Percentiles rank a stretch among this genome's conserved stretches.
Conservation (phyloP, 2,888 invertebrate species). For the Eurois occulta region DNA sequence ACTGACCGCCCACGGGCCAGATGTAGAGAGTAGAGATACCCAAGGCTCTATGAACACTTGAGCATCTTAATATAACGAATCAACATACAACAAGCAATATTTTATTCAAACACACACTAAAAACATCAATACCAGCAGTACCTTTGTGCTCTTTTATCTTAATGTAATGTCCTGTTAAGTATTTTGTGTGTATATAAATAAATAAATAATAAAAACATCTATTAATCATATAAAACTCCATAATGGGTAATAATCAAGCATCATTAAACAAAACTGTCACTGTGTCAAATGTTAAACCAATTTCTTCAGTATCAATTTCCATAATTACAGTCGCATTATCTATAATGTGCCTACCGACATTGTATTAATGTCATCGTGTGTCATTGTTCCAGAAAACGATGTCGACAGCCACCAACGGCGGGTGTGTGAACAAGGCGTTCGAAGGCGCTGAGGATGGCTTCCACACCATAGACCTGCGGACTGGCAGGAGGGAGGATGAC, state of each 20-base stretch:
- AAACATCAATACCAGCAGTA: no score
- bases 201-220: background rate
- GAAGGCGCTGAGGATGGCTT: slow-evolving; percentile 86
- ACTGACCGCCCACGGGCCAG: background rate
- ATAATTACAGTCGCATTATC: slow-evolving; percentile 27
- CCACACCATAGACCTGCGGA: slow-evolving; percentile 87
- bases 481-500: slow-evolving; percentile 69
- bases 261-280: background rate
- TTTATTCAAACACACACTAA: background rate
- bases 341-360: background rate
- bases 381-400: slow-evolving; percentile 65
- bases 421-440: slow-evolving; percentile 86
- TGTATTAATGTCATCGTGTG: slow-evolving; percentile 32
- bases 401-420: slow-evolving; percentile 71
- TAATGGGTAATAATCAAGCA: background rate
- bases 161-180: no score
- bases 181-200: no score
- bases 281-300: slow-evolving; percentile 20
- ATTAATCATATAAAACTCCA: background rate
- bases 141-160: no score
- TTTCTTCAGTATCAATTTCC: slow-evolving; percentile 16
- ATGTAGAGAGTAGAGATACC: background rate
- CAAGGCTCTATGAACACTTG: background rate
- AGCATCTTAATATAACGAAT: background rate
- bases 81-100: no score